These are phyloP conservation scores for Struthidea cinerea DNA, from an alignment of 2,113 vertebrate genomes.

Conservation along the genomic window DNA sequence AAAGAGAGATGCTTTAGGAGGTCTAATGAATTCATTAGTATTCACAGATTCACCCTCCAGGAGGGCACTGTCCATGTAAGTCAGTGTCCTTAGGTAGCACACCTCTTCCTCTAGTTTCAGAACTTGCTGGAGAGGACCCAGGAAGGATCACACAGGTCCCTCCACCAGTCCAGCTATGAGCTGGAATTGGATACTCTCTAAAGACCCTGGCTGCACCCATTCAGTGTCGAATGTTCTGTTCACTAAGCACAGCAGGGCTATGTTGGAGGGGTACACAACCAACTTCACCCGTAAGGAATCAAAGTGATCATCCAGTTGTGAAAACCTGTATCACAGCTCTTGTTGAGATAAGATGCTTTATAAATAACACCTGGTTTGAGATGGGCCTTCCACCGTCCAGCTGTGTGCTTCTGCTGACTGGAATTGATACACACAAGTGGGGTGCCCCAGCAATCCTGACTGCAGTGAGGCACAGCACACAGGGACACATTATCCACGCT, in stretches of 20 bases:
- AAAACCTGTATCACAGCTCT: not conserved
- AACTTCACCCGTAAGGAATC: not conserved
- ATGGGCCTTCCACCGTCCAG: not conserved
- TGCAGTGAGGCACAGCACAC: not conserved
- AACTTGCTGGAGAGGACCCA: conserved; percentile 16
- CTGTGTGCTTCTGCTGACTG: not conserved
- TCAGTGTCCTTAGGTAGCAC: not conserved
- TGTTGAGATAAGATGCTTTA: not conserved
- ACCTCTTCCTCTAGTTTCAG: not conserved
- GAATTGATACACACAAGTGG: not conserved
- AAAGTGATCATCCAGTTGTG: accelerated
- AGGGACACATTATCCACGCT: accelerated
- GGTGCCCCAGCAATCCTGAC: not conserved
- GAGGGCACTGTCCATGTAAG: not conserved
- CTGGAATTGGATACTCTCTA: not conserved
- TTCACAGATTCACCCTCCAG: conserved; percentile 11
- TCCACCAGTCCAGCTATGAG: not conserved
- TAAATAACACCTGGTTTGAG: not conserved
- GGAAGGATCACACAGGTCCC: not conserved
- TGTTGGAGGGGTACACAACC: not conserved
- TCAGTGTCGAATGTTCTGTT: not conserved
- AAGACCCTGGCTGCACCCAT: not conserved
- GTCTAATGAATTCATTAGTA: conserved; percentile 57
- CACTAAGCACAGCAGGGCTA: not conserved
- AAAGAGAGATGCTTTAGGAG: conserved; percentile 21